Evolutionary conservation across 2,888 invertebrate genomes (phyloP).

Genomic region (Rugalucina vietnamica): DNA sequence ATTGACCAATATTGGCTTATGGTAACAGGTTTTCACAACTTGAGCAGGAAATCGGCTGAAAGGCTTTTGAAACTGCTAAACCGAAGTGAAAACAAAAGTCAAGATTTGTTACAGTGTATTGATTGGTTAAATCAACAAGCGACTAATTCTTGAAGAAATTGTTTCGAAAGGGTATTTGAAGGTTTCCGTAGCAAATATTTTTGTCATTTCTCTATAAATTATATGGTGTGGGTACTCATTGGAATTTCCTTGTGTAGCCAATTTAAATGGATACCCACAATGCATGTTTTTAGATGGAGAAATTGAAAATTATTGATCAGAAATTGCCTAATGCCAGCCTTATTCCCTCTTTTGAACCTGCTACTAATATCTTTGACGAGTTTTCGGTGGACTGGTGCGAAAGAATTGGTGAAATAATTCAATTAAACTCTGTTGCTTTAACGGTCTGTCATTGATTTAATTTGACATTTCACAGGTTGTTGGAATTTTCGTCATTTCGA

Average conservation of each 20-base stretch:
- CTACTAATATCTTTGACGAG: not conserved
- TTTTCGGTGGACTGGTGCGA: too few relatives aligned
- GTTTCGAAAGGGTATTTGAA: too few relatives aligned
- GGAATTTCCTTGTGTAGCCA: too few relatives aligned
- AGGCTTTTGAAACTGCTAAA: not conserved
- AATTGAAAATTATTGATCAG: too few relatives aligned
- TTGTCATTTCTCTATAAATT: too few relatives aligned
- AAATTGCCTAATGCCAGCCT: too few relatives aligned
- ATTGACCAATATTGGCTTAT: slow-evolving; percentile 3
- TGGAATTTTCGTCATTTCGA: not conserved
- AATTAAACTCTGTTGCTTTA: not conserved
- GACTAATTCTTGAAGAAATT: too few relatives aligned
- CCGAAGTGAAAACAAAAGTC: slow-evolving; percentile 3
- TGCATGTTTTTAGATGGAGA: too few relatives aligned
- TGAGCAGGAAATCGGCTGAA: slow-evolving; percentile 6
- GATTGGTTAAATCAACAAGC: not conserved
- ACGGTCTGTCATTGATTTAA: not conserved
- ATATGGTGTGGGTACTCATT: too few relatives aligned
- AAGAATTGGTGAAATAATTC: not conserved
- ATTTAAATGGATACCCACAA: too few relatives aligned
- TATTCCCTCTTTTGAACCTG: too few relatives aligned
- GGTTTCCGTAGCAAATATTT: too few relatives aligned
- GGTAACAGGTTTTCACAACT: slow-evolving; percentile 11
- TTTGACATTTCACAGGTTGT: not conserved
- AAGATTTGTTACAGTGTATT: not conserved